phyloP scores from a whole-genome alignment of 1,140 invertebrate species.

The Oreohelix idahoensis region DNA sequence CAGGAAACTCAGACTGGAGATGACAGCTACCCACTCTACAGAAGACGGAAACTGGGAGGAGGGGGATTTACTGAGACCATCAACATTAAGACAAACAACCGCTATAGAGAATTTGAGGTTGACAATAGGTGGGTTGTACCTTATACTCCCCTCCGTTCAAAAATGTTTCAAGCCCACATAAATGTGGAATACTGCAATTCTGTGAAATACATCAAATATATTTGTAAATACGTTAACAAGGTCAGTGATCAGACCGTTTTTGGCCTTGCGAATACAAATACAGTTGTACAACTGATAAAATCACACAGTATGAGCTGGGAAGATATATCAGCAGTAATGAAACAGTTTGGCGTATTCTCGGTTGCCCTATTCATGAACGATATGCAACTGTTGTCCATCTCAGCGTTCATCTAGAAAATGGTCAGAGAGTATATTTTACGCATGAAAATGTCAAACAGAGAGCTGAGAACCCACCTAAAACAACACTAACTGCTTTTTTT shows the following conservation, averaged over 20 bases:
- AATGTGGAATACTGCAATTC: constrained; percentile 50
- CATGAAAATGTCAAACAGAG: constrained; percentile 53
- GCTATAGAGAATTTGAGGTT: constrained; percentile 27
- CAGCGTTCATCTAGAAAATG: constrained; percentile 74
- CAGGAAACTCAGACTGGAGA: constrained; percentile 38
- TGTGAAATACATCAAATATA: constrained; percentile 49
- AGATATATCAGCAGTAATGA: constrained; percentile 61
- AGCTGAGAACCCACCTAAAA: constrained; percentile 59
- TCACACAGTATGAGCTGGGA: constrained; percentile 41
- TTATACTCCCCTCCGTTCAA: constrained; percentile 43
- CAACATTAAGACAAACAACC: background rate
- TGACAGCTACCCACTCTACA: constrained; percentile 73
- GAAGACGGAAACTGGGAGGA: constrained; percentile 49
- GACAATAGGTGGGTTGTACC: constrained; percentile 52
- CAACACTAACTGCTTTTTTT: constrained; percentile 73
- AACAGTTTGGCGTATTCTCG: constrained; percentile 61
- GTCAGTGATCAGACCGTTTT: constrained; percentile 39
- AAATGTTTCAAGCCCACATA: constrained; percentile 42
- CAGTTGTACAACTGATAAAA: constrained; percentile 30
- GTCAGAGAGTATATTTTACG: constrained; percentile 73
- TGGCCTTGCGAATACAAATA: constrained; percentile 25
- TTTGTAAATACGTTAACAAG: constrained; percentile 47
- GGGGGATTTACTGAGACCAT: constrained; percentile 1
- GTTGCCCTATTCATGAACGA: constrained; percentile 69
- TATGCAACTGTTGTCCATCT: constrained; percentile 67